Evolutionary conservation across 2,113 vertebrate species (phyloP), one percentile per base, ranked within the genome.

Genomic region (Pygoscelis adeliae): DNA sequence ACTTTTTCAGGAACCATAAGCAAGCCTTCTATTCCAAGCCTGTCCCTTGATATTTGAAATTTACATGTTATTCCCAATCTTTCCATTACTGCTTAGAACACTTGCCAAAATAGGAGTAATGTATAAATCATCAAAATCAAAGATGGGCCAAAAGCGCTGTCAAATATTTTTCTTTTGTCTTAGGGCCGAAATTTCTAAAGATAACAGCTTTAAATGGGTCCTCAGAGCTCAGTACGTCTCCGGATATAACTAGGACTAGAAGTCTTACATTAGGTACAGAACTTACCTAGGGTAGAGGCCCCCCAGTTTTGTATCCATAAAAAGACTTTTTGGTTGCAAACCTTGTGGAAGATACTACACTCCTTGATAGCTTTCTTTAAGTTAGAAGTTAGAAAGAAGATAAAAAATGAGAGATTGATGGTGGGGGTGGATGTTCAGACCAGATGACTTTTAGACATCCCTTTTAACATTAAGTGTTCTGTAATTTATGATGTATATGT

Each of bases 1-100:
- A 97, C 40, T 25, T 80, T 32, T 91, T 94, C 69, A 85, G 63
- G n/a, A 93, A 66, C 92, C 92, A 83, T 83, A 97, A 97, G 44
- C 49, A 87, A 89, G 88, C 12, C 26, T 61, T 55, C 29, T 83
- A 65, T 79, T 94, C 80, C 90, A 94, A 90, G 40, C 10, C 18
- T 80, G 32, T 93, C 85, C 55, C 79, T 93, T 70, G 83, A 73
- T 89, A 84, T 91, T 67, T 92, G 55, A 89, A 89, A 95, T 96
- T 90, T 96, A 69, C 87, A 80, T 95, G 73, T 94, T 73, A 86
- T 63, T 96, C 70, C 65, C 36, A 82, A 8, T 82, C 56, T 89
- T 96, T 92, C 87, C 40, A 87, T 93, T 93, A 85, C 49, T 70
- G 15, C 27, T 95, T n/a, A 65, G 83, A 94, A 76, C 22, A 62